Base-by-base conservation (phyloP, 2,888 invertebrate species). In the Morinoia aosen region DNA sequence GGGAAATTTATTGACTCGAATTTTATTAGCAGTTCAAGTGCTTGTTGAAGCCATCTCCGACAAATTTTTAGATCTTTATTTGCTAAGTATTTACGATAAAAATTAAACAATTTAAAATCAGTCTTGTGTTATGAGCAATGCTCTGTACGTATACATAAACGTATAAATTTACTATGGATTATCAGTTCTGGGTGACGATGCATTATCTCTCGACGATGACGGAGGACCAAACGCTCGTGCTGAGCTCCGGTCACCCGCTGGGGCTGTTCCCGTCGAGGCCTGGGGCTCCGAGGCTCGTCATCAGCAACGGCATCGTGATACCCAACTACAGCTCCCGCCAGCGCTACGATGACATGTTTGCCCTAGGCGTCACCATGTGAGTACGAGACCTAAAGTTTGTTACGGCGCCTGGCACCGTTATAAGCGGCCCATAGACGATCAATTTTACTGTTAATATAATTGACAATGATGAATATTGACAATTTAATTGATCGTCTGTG, bases 241-340 rank as follows among this genome's bases (percentile, higher is more conserved):
- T 98, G 97, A 98, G 98, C 97, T 98, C 98, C 0, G 98, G 98
- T 3, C 98, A 98, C 97, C 98, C 98, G 2, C 97, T 97, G 96
- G 98, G 98, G 1, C 97, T 98, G 33, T 98, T 98, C 97, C 97
- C 97, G 19, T 95, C 97, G 11, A 95, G 88, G 58, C 97, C 97
- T 0, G 97, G 97, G 5, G 97, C 98, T 0, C 98, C 98, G 14
- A 97, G 98, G 95, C 97, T 98, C 57, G 97, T 98, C 95, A 98
- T 98, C 96, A 98, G 98, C 56, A 98, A 98, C 97, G 98, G 98
- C 96, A 98, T 98, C 98, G 98, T 98, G 96, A 97, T 98, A 93
- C 98, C 98, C 0, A 98, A 98, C 97, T 98, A 98, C 97, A 98
- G 98, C 1, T 97, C 97, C 7, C 97, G 97, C 95, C 97, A 97